Conservation (phyloP, 2,797 vertebrate species). For the Paguma larvata region DNA sequence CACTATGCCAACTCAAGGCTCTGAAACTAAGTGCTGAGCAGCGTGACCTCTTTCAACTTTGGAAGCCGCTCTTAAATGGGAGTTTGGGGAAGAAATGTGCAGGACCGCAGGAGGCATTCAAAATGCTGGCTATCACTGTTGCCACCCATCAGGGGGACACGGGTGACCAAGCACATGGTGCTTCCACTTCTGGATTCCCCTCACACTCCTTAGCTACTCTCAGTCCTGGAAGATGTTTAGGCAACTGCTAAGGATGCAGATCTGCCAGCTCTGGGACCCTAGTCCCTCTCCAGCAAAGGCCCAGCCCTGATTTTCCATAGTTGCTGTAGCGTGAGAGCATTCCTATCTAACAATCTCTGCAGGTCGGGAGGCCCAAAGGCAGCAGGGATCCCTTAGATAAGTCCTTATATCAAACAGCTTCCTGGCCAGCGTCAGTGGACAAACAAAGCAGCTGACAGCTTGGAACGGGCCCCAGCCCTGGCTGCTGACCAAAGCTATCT, state of each 20-base stretch:
- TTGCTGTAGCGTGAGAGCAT: neutral
- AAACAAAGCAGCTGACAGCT: neutral
- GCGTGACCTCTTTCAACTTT: neutral
- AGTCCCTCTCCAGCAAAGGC: neutral
- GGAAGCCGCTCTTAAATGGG: too few relatives aligned
- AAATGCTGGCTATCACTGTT: neutral
- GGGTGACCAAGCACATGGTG: accelerated
- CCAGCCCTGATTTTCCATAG: neutral
- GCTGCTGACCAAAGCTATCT: neutral
- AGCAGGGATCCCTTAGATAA: neutral
- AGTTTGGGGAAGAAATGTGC: neutral
- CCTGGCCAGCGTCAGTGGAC: neutral
- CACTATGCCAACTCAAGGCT: neutral
- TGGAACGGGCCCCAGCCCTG: neutral
- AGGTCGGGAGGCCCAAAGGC: neutral
- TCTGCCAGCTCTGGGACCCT: accelerated
- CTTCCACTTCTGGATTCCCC: neutral
- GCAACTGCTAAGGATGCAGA: neutral
- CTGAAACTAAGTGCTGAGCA: neutral
- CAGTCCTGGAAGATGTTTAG: neutral
- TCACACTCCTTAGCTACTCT: neutral
- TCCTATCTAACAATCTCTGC: neutral
- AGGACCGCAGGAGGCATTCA: neutral
- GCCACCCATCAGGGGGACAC: neutral
- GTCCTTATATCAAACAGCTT: neutral